Evolutionary conservation across 2,113 vertebrate species (phyloP), one percentile per base, ranked within the genome.

Genomic region (Hemiscyllium ocellatum): DNA sequence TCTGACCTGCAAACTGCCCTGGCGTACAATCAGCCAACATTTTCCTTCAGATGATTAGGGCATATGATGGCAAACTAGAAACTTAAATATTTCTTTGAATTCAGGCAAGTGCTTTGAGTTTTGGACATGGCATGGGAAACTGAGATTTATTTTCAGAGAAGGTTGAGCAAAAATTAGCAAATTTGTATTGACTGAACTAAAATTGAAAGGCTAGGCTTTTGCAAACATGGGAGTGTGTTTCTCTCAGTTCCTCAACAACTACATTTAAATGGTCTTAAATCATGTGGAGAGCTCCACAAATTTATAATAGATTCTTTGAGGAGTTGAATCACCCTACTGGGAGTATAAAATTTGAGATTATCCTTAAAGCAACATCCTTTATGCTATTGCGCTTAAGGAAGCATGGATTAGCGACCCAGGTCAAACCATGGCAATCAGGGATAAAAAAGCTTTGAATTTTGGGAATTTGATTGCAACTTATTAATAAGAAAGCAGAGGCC

Each of bases 1-100:
- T 93, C 61, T 93, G 89, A 93, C 66, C 37, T 93, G 89, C 66
- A 66, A 93, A 93, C 89, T n/a, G n/a, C 89, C 15, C 19, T 20
- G 12, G 56, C 29, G n/a, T n/a, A 68, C 89, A 93, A 42, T 33
- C 61, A 66, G 61, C 61, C 61, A 93, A n/a, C 33, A 66, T 93
- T 37, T 93, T 68, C 33, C 66, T 22, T n/a, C 42, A 42, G n/a
- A 61, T 22, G 89, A 93, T 93, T 66, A 22, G 6, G 68, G 33
- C n/a, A 91, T 37, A 19, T n/a, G 33, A 66, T 91, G 66, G 61
- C 19, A 66, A 22, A 91, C 20, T 65, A 15, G 65, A 5, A 5
- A 66, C 19, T 91, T 61, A 91, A 66, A 66, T 37, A 19, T 93
- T 93, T 24, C 3, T 93, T 19, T 42, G 26, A 29, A 61, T 89